Evolutionary conservation across 2,113 vertebrate genomes (phyloP).

Genomic region (Oryzias javanicus): DNA sequence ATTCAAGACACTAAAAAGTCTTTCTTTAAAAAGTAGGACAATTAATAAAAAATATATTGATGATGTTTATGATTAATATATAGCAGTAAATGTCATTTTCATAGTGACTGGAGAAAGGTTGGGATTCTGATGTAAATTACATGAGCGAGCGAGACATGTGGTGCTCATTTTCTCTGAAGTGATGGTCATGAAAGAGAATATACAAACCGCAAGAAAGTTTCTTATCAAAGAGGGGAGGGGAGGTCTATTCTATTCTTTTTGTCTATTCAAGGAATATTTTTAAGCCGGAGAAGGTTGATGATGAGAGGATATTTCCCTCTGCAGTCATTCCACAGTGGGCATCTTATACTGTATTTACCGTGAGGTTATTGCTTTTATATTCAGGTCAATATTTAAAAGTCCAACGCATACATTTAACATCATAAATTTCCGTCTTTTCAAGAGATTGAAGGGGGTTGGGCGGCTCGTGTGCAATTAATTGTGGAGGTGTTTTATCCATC

Average conservation of each 20-base stretch:
- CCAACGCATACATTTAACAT: slow-evolving; percentile 52
- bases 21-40: slow-evolving; percentile 54
- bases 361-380: slow-evolving; percentile 41
- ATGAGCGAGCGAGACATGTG: slow-evolving; percentile 59
- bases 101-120: slow-evolving; percentile 59
- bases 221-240: slow-evolving; percentile 47
- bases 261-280: slow-evolving; percentile 32
- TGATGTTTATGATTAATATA: slow-evolving; percentile 72
- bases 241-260: slow-evolving; percentile 32
- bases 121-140: slow-evolving; percentile 71
- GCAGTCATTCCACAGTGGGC: slow-evolving; percentile 31
- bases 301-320: slow-evolving; percentile 40
- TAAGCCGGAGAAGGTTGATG: slow-evolving; percentile 26
- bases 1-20: slow-evolving; percentile 2
- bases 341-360: slow-evolving; percentile 50
- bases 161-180: slow-evolving; percentile 68
- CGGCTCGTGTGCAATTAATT: slow-evolving; percentile 76
- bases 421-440: slow-evolving; percentile 63
- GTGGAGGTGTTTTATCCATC: slow-evolving; percentile 83
- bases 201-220: slow-evolving; percentile 62
- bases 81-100: slow-evolving; percentile 60
- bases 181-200: slow-evolving; percentile 75
- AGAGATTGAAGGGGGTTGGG: slow-evolving; percentile 62
- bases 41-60: slow-evolving; percentile 70
- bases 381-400: slow-evolving; percentile 41